Percentiles rank a stretch among this genome's conserved stretches.
Evolutionary conservation across 92 coral and sea anemone species (phyloP).

Genomic region (Zoanthus gigantus): DNA sequence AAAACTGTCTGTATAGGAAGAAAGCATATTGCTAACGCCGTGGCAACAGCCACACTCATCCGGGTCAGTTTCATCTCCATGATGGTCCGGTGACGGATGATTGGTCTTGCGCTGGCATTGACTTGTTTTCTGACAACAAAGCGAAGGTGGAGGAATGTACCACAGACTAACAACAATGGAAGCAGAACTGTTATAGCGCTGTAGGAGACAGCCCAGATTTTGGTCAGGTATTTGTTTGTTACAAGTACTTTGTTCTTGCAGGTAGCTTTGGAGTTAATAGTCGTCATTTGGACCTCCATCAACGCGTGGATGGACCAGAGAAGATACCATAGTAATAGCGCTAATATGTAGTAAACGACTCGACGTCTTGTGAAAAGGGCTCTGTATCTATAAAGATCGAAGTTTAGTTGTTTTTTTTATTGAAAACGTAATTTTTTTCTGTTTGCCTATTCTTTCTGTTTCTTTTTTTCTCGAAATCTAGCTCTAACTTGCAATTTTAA

Average conservation of each 20-base stretch:
- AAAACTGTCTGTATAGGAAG: not conserved
- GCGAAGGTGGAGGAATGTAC: no score
- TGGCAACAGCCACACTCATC: no score
- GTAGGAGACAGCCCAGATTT: constrained; percentile 1
- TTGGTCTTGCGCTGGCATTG: not conserved
- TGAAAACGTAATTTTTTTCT: no score
- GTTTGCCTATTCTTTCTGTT: no score
- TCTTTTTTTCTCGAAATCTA: no score
- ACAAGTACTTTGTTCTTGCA: not conserved
- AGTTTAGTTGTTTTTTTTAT: not conserved
- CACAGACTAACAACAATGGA: not conserved
- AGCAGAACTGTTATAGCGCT: not conserved
- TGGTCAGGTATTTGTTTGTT: not conserved
- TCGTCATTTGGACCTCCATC: not conserved
- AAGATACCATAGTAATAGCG: not conserved
- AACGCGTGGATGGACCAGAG: not conserved
- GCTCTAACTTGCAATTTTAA: no score
- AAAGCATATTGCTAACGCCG: no score
- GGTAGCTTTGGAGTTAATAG: not conserved
- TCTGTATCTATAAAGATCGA: not conserved
- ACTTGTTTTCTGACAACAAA: no score
- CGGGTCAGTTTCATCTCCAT: no score
- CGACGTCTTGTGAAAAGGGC: constrained; percentile 22
- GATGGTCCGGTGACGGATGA: not conserved
- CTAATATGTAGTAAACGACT: constrained; percentile 1